Evolutionary conservation across 92 coral and sea anemone genomes (phyloP), one percentile per base, ranked within the genome.

Genomic region (Bergia sp.): DNA sequence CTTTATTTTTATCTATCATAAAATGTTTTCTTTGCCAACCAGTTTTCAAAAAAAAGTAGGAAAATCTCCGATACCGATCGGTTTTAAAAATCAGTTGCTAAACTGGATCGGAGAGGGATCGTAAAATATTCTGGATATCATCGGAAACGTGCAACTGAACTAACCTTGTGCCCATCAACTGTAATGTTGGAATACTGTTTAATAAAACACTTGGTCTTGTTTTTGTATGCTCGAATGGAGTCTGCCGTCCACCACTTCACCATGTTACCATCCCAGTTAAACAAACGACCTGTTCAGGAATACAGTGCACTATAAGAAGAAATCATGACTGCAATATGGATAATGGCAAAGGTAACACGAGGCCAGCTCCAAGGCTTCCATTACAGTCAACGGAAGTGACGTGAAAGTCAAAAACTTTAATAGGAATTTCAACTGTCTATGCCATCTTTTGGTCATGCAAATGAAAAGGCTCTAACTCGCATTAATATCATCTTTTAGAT

Each of bases 221-320:
- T 86, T 3, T 79, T 65, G 74, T 79, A 90, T 4, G 88, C 88
- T 16, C 85, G 20, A 39, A 90, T 79, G 3, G 92, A 90, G 20
- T 37, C 61, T 79, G 66, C 38, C 2, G 92, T 86, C 92, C 92
- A 90, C 92, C 92, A 90, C 73, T 90, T 81, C 49, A 82, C 82
- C 86, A 79, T 80, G 69, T 86, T 78, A 53, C 92, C 92, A 71
- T 90, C 71, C 74, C 71, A 79, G 89, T 90, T 84, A 77, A 78
- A 90, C 82, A 45, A 39, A 85, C 88, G 92, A 38, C 92, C 92
- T 90, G 69, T 13, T 66, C 3, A 13, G 29, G 18, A 23, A 55
- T 37, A 83, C 36, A 29, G 29, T 61, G 69, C 4, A 23, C n/a
- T 61, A 11, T 20, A 23, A 7, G 5, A 2, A 61, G 69, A 18